Base-by-base conservation (phyloP, 1,140 invertebrate genomes). In the Rhynchophorus ferrugineus region DNA sequence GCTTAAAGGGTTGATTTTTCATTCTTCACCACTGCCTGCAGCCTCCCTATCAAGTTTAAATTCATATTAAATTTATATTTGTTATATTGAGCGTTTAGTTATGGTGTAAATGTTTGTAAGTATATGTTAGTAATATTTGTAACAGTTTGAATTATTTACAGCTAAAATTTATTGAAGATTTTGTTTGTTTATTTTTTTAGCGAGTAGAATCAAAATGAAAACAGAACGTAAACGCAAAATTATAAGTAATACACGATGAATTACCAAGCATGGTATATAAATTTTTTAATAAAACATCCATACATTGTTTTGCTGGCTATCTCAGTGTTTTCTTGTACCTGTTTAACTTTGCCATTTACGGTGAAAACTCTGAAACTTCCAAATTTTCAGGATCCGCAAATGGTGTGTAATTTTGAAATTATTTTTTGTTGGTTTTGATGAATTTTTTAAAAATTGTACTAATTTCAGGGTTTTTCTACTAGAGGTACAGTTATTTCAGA, bases 401-500 rank as follows among this genome's bases (percentile, higher is more conserved):
- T 64, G 66, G 67, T 68, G 62, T 62, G 59, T 60, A 34, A 41
- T 20, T 6, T 49, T 47, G 38, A 43, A 47, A 29, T 16, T 46
- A 48, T 22, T 35, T n/a, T n/a, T n/a, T n/a, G n/a, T n/a, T n/a
- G n/a, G n/a, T n/a, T n/a, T n/a, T n/a, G n/a, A n/a, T n/a, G n/a
- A n/a, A n/a, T n/a, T n/a, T n/a, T n/a, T n/a, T n/a, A n/a, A n/a
- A n/a, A n/a, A n/a, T n/a, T n/a, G n/a, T n/a, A n/a, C n/a, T n/a
- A n/a, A n/a, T n/a, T n/a, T n/a, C 29, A 69, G 67, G 91, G 91
- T 7, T 95, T 95, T 73, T 89, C 93, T 71, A 85, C 89, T n/a
- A 76, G 91, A 59, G 89, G 89, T 13, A 94, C 91, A 8, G 70
- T 75, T 37, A 75, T 94, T 62, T 79, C 87, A 13, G 76, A 87